These are phyloP conservation scores for western clawed frog (Xenopus tropicalis) DNA, from an alignment of 2,113 vertebrate genomes.

Conservation along the genomic window DNA sequence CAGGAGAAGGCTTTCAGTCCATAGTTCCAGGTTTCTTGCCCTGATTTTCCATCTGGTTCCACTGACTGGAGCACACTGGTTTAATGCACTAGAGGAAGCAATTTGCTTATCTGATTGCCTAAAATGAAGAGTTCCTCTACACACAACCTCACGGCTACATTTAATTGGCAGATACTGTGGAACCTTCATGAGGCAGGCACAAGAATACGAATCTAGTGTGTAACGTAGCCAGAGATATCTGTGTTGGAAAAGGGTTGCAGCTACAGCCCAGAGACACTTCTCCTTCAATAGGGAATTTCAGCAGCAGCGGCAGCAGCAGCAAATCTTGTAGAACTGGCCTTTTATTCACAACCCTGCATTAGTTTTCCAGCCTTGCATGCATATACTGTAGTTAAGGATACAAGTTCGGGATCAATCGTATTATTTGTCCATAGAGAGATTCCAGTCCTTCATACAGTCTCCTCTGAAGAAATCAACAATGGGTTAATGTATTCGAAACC, in stretches of 20 bases:
- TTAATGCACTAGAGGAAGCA: slow-evolving; percentile 60
- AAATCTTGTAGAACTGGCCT: slow-evolving; percentile 59
- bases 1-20: slow-evolving; percentile 81
- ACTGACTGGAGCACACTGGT: slow-evolving; percentile 52
- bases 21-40: slow-evolving; percentile 54
- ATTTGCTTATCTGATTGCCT: slow-evolving; percentile 60
- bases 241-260: slow-evolving; percentile 52
- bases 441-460: slow-evolving; percentile 83
- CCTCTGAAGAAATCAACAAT: slow-evolving; percentile 88
- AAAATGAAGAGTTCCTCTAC: slow-evolving; percentile 36
- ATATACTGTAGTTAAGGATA: slow-evolving; percentile 67
- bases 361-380: slow-evolving; percentile 70
- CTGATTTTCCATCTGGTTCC: slow-evolving; percentile 51
- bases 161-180: slow-evolving; percentile 51
- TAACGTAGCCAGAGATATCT: slow-evolving; percentile 55
- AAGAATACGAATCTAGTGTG: slow-evolving; percentile 58
- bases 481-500: slow-evolving; percentile 99
- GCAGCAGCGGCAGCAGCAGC: slow-evolving; percentile 64
- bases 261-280: slow-evolving; percentile 57
- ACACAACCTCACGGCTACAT: slow-evolving; percentile 43
- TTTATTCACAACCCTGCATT: slow-evolving; percentile 55
- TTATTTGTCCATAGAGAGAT: slow-evolving; percentile 46
- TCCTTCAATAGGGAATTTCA: slow-evolving; percentile 56
- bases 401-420: slow-evolving; percentile 60
- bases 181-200: slow-evolving; percentile 62